Conservation (phyloP, 1,140 invertebrate species). For the Venturia canescens region DNA sequence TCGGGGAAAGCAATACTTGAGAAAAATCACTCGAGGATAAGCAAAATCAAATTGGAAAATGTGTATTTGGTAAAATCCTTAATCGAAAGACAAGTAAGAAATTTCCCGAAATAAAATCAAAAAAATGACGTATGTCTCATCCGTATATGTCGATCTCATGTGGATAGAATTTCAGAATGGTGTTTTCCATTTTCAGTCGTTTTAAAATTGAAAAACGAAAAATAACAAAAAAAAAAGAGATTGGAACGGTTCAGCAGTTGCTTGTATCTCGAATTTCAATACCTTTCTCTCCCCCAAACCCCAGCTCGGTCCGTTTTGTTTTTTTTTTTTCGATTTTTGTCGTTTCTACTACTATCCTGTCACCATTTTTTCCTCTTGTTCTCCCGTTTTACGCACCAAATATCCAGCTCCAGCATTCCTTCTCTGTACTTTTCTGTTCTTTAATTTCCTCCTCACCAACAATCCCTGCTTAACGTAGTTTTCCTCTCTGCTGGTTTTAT, state of each 20-base stretch:
- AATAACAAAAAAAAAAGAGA: slow-evolving; percentile 5
- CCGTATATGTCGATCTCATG: too few relatives aligned
- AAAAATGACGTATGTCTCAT: too few relatives aligned
- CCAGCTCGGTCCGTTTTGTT: slow-evolving; percentile 4
- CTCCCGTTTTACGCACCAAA: slow-evolving; percentile 14
- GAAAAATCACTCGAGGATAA: too few relatives aligned
- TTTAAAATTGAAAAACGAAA: slow-evolving; percentile 48
- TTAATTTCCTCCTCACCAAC: not conserved
- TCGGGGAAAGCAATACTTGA: too few relatives aligned
- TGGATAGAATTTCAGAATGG: slow-evolving; percentile 57
- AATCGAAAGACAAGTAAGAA: too few relatives aligned
- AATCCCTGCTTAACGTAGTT: not conserved
- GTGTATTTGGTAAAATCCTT: too few relatives aligned
- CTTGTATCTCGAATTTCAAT: slow-evolving; percentile 51
- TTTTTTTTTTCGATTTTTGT: not conserved
- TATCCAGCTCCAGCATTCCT: not conserved
- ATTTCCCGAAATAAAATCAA: too few relatives aligned
- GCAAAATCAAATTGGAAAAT: too few relatives aligned
- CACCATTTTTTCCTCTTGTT: slow-evolving; percentile 12
- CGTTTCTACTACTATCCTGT: slow-evolving; percentile 4
- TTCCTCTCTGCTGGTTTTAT: slow-evolving; percentile 31
- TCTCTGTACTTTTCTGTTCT: not conserved
- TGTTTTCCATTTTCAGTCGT: slow-evolving; percentile 70
- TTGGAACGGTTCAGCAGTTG: slow-evolving; percentile 46
- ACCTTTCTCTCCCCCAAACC: slow-evolving; percentile 18